Percentiles rank a stretch among this genome's conserved stretches.
Evolutionary conservation across 2,888 invertebrate species (phyloP).

Genomic region (Lasioglossum pauxillum): DNA sequence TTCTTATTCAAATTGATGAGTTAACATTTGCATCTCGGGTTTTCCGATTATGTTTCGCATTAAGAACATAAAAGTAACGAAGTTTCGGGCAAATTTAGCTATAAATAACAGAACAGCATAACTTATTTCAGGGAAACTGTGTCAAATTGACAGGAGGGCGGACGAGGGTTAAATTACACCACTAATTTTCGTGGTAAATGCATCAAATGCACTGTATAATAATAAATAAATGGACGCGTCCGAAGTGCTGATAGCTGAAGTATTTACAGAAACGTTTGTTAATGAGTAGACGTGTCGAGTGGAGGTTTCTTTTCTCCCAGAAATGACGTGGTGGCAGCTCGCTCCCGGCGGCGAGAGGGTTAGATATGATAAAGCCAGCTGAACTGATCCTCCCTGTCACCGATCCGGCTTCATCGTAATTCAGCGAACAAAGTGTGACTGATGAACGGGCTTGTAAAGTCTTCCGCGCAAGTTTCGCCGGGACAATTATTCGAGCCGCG

Average conservation of each 20-base stretch:
- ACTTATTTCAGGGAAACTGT: too few species aligned
- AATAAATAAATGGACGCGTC: not conserved
- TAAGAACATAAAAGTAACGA: too few species aligned
- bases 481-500: constrained; percentile 16
- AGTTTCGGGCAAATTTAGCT: too few species aligned
- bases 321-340: not conserved
- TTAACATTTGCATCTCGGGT: too few species aligned
- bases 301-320: not conserved
- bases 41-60: too few species aligned
- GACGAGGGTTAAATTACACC: too few species aligned
- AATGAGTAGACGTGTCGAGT: not conserved
- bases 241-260: not conserved
- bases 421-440: constrained; percentile 9
- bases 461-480: constrained; percentile 2
- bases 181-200: too few species aligned
- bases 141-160: too few species aligned
- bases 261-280: not conserved
- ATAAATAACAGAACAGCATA: too few species aligned
- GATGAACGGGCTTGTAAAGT: constrained; percentile 20
- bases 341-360: not conserved
- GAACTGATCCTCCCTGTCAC: not conserved
- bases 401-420: constrained; percentile 1
- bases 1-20: too few species aligned
- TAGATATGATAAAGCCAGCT: constrained; percentile 1
- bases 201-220: too few species aligned